Percentiles rank a stretch among this genome's conserved stretches.
These are phyloP conservation scores for Drosophila orosa DNA, from an alignment of 1,140 invertebrate species.

Conservation along the genomic window DNA sequence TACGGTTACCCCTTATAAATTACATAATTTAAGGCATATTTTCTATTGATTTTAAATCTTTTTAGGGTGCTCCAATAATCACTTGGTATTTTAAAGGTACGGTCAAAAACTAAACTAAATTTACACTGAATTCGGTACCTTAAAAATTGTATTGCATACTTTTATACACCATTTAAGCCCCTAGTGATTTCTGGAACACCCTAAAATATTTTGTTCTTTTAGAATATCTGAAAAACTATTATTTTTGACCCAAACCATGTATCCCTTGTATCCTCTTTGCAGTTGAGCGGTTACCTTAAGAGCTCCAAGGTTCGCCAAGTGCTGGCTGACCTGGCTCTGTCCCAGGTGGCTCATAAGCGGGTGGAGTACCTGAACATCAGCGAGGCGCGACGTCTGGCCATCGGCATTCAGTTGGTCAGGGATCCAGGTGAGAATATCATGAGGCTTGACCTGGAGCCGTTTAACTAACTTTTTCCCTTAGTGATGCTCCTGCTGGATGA, in stretches of 20 bases:
- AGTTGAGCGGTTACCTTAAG: constrained; percentile 89
- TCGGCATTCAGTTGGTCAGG: constrained; percentile 94
- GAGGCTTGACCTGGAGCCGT: constrained; percentile 74
- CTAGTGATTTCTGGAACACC: too few species aligned
- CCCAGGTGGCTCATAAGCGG: constrained; percentile 92
- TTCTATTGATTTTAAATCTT: not conserved
- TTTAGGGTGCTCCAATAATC: too few species aligned
- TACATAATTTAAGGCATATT: not conserved
- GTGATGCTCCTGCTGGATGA: constrained; percentile 94
- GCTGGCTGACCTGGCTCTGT: constrained; percentile 94
- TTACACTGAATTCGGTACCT: too few species aligned
- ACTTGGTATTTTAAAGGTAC: too few species aligned
- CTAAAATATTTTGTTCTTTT: too few species aligned
- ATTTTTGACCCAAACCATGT: not conserved
- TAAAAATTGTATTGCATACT: too few species aligned
- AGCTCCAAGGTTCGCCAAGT: constrained; percentile 92
- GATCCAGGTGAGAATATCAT: constrained; percentile 87
- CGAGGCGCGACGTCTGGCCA: constrained; percentile 93
- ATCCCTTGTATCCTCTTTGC: constrained; percentile 32
- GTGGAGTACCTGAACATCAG: constrained; percentile 92
- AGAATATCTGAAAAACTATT: too few species aligned
- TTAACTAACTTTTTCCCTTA: constrained; percentile 54
- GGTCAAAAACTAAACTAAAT: too few species aligned
- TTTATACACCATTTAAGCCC: too few species aligned
- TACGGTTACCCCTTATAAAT: too few species aligned